These are phyloP conservation scores for Eustalomyia histrio DNA, from an alignment of 2,888 invertebrate species.

Conservation along the genomic window DNA sequence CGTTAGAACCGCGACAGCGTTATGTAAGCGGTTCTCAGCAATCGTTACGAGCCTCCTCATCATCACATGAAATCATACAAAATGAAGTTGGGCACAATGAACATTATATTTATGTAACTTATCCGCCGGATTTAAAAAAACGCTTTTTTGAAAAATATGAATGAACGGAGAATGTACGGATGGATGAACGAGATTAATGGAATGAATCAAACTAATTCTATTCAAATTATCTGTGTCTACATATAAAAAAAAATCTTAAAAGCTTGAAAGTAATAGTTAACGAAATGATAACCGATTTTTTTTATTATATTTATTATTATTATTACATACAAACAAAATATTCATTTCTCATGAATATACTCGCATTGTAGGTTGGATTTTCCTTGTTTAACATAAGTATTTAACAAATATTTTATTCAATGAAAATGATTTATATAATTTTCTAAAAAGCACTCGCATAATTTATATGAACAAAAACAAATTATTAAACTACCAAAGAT, in stretches of 20 bases:
- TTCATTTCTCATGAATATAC: constrained; percentile 43
- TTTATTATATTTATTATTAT: too few relatives aligned
- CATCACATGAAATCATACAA: constrained; percentile 79
- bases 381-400: not conserved
- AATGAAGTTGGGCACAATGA: constrained; percentile 83
- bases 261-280: constrained; percentile 46
- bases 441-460: constrained; percentile 49
- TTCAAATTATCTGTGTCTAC: constrained; percentile 1
- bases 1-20: constrained; percentile 74
- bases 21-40: constrained; percentile 75
- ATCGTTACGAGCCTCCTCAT: constrained; percentile 76
- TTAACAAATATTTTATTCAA: not conserved
- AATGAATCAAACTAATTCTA: not conserved
- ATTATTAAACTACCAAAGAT: constrained; percentile 60
- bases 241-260: not conserved
- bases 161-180: constrained; percentile 60
- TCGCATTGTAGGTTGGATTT: constrained; percentile 40
- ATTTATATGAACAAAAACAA: constrained; percentile 30
- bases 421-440: constrained; percentile 3
- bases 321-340: not conserved
- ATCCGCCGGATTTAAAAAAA: constrained; percentile 92
- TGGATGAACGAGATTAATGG: not conserved
- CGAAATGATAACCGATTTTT: constrained; percentile 18
- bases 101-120: constrained; percentile 92
- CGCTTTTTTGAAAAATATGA: constrained; percentile 85